Evolutionary conservation across 1,140 invertebrate genomes (phyloP).

Genomic region (Drosophila burlai): DNA sequence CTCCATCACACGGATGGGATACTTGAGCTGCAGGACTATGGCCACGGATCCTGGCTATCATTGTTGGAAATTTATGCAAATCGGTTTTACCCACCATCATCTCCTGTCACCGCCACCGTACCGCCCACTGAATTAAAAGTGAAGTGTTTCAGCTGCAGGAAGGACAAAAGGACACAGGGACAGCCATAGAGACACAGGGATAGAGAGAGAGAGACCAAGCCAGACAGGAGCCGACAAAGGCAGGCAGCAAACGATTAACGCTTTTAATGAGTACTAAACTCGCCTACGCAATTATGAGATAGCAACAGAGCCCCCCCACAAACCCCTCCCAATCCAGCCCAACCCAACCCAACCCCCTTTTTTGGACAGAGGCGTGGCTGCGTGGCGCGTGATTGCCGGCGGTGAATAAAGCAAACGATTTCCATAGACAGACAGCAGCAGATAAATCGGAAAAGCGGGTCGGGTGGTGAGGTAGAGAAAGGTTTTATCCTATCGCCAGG

Average conservation of each 20-base stretch:
- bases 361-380: constrained; percentile 21
- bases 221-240: constrained; percentile 53
- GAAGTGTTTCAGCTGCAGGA: constrained; percentile 68
- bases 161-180: constrained; percentile 27
- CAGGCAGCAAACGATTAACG: constrained; percentile 64
- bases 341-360: neutral
- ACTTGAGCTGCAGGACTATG: constrained; percentile 5
- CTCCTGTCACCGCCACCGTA: neutral
- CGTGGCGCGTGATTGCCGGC: constrained; percentile 57
- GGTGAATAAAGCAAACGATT: constrained; percentile 32
- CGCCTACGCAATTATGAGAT: constrained; percentile 79
- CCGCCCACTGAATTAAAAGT: constrained; percentile 65
- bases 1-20: constrained; percentile 46
- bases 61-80: constrained; percentile 79
- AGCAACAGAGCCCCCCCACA: constrained; percentile 37
- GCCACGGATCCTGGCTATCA: constrained; percentile 47
- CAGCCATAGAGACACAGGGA: no score
- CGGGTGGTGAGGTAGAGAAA: neutral
- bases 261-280: constrained; percentile 80
- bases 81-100: constrained; percentile 50
- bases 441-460: constrained; percentile 25
- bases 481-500: neutral
- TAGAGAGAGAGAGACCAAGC: neutral
- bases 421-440: constrained; percentile 19
- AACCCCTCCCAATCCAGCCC: neutral